Conservation (phyloP, 30 jellyfish, hydroid and myxozoan genomes). For the Chrysaora quinquecirrha region DNA sequence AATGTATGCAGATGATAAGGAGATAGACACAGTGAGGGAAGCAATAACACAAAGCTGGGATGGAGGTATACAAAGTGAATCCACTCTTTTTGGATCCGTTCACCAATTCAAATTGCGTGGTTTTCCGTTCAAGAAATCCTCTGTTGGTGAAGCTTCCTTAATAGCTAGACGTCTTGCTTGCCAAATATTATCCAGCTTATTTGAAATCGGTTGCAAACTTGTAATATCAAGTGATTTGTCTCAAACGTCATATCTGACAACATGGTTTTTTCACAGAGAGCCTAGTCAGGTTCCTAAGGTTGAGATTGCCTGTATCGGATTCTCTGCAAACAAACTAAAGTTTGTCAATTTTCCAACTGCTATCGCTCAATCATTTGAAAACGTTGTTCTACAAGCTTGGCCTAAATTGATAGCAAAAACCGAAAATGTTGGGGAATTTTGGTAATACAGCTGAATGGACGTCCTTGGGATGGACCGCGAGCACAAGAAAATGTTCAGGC, state of each 20-base stretch:
- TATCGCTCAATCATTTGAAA: constrained; percentile 9
- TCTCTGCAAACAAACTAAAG: constrained; percentile 42
- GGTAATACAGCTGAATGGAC: constrained; percentile 58
- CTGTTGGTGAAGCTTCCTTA: constrained; percentile 17
- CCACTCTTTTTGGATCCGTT: constrained; percentile 24
- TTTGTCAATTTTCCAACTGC: constrained; percentile 48
- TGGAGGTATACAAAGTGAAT: constrained; percentile 50
- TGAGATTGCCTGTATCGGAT: constrained; percentile 42
- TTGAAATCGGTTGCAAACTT: constrained; percentile 41
- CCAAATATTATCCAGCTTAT: constrained; percentile 8
- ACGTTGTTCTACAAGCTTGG: constrained; percentile 29
- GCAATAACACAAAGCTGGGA: constrained; percentile 23
- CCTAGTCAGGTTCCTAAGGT: constrained; percentile 3
- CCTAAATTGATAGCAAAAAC: constrained; percentile 23
- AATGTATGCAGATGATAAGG: constrained; percentile 45
- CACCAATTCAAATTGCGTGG: constrained; percentile 55
- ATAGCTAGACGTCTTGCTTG: constrained; percentile 21
- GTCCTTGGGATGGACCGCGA: constrained; percentile 71
- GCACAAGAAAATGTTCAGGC: constrained; percentile 41
- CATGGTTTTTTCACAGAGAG: constrained; percentile 69
- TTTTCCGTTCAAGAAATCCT: constrained; percentile 9
- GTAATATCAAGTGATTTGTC: constrained; percentile 47
- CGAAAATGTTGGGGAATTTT: constrained; percentile 9
- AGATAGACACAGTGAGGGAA: constrained; percentile 9
- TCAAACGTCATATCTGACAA: constrained; percentile 23